A percentile compares a stretch with the other conserved stretches of the same genome.
Evolutionary conservation across 2,113 vertebrate species (phyloP).

Genomic region (Lampris incognitus): DNA sequence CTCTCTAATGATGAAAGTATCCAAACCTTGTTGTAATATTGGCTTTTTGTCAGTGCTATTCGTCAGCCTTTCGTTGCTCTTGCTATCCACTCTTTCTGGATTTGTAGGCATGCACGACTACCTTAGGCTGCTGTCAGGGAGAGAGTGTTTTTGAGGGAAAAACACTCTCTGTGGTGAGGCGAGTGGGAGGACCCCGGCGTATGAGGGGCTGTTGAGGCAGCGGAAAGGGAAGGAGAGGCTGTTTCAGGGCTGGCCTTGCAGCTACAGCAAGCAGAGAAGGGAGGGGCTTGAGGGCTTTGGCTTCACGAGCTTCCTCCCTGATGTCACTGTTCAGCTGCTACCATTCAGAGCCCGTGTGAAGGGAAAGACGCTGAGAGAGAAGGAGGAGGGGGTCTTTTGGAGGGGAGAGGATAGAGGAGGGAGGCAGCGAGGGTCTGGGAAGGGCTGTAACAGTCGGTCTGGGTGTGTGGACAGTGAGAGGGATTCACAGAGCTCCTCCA

Average conservation of each 20-base stretch:
- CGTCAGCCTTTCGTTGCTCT: background rate
- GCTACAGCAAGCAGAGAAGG: slow-evolving; percentile 27
- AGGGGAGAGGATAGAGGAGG: slow-evolving; percentile 17
- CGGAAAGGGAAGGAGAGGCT: slow-evolving; percentile 13
- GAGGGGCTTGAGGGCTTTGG: slow-evolving; percentile 58
- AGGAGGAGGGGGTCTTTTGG: slow-evolving; percentile 21
- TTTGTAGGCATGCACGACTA: slow-evolving; percentile 7
- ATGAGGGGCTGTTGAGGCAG: slow-evolving; percentile 25
- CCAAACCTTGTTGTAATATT: background rate
- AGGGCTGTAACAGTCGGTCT: slow-evolving; percentile 10
- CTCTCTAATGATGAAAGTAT: no score
- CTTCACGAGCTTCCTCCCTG: slow-evolving; percentile 58
- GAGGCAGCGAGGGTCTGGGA: background rate
- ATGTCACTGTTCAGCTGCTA: slow-evolving; percentile 79
- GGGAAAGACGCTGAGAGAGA: slow-evolving; percentile 30
- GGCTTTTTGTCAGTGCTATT: background rate
- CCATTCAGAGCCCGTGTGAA: slow-evolving; percentile 52
- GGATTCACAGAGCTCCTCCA: slow-evolving; percentile 35
- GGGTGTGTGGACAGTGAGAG: slow-evolving; percentile 62
- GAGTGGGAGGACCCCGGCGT: slow-evolving; percentile 63
- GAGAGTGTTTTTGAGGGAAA: slow-evolving; percentile 44
- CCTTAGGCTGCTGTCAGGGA: slow-evolving; percentile 17
- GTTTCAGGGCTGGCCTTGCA: slow-evolving; percentile 41
- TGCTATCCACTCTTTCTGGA: background rate
- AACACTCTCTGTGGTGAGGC: slow-evolving; percentile 47